A percentile compares a stretch with the other conserved stretches of the same genome.
These are phyloP conservation scores for Pseudorasbora parva DNA, from an alignment of 2,113 vertebrate species.

Conservation along the genomic window DNA sequence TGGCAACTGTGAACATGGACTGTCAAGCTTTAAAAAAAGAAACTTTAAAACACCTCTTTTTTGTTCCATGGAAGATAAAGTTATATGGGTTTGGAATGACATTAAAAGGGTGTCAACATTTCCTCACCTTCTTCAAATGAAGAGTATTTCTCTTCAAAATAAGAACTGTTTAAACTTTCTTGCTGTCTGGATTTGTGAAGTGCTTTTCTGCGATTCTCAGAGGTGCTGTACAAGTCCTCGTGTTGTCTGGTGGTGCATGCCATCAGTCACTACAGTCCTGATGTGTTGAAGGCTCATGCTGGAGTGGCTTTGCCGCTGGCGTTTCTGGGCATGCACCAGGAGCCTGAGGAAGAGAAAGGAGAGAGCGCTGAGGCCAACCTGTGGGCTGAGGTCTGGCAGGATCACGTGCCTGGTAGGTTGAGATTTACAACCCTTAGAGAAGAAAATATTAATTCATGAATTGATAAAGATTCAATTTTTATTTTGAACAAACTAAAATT, in stretches of 20 bases:
- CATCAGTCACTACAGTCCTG: constrained; percentile 94
- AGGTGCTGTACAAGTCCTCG: constrained; percentile 86
- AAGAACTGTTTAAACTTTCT: background rate
- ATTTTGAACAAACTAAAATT: no score
- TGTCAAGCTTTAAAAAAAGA: no score
- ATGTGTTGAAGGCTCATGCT: constrained; percentile 90
- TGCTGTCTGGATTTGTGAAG: background rate
- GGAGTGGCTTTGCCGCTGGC: constrained; percentile 89
- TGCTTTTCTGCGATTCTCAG: constrained; percentile 66
- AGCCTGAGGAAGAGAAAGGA: constrained; percentile 86
- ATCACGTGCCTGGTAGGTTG: constrained; percentile 91
- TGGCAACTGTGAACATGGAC: background rate
- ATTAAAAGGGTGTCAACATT: background rate
- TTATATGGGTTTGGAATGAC: background rate
- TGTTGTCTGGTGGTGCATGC: constrained; percentile 89
- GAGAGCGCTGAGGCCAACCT: constrained; percentile 85
- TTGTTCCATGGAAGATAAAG: background rate
- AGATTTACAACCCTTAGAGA: background rate
- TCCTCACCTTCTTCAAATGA: background rate
- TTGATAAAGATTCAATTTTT: no score
- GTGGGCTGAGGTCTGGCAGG: constrained; percentile 97
- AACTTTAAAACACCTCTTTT: background rate
- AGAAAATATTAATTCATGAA: background rate
- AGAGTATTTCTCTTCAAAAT: background rate
- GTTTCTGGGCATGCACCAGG: constrained; percentile 97